Conservation (phyloP, 2,888 invertebrate species). For the Oscheius myriophilus region DNA sequence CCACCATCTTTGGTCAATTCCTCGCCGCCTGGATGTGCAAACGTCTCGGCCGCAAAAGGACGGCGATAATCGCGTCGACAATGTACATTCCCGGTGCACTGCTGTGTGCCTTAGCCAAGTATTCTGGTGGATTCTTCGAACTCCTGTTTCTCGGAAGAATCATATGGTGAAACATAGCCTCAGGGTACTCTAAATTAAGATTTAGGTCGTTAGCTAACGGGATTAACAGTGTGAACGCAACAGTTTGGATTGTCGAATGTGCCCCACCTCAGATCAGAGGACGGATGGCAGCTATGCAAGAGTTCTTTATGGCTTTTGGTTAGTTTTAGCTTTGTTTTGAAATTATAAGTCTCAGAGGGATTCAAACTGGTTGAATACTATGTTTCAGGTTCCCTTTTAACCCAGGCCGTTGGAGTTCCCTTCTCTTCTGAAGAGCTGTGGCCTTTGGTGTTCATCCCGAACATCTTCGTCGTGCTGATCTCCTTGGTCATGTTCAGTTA, state of each 20-base stretch:
- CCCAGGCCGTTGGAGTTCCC: constrained; percentile 51
- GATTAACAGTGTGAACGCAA: constrained; percentile 44
- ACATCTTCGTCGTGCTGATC: constrained; percentile 30
- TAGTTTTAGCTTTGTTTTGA: not conserved
- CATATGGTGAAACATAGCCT: constrained; percentile 28
- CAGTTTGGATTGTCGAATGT: constrained; percentile 54
- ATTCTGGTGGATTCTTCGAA: constrained; percentile 32
- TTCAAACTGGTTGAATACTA: not conserved
- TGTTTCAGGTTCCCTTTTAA: constrained; percentile 43
- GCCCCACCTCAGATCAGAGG: constrained; percentile 45
- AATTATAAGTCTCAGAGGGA: not conserved
- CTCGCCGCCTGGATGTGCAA: constrained; percentile 42
- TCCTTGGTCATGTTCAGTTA: constrained; percentile 38
- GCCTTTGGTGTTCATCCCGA: constrained; percentile 46
- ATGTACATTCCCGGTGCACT: constrained; percentile 39
- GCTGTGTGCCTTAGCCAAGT: constrained; percentile 33
- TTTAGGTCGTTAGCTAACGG: constrained; percentile 45
- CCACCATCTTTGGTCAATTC: constrained; percentile 50
- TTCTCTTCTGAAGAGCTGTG: constrained; percentile 42
- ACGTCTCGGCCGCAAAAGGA: constrained; percentile 33
- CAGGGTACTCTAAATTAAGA: too few species aligned
- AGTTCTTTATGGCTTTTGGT: constrained; percentile 50
- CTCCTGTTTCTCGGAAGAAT: constrained; percentile 41
- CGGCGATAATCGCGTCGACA: constrained; percentile 33
- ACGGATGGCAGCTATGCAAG: constrained; percentile 53